Conservation (phyloP, 2,888 invertebrate genomes). For the Spisula subtruncata region DNA sequence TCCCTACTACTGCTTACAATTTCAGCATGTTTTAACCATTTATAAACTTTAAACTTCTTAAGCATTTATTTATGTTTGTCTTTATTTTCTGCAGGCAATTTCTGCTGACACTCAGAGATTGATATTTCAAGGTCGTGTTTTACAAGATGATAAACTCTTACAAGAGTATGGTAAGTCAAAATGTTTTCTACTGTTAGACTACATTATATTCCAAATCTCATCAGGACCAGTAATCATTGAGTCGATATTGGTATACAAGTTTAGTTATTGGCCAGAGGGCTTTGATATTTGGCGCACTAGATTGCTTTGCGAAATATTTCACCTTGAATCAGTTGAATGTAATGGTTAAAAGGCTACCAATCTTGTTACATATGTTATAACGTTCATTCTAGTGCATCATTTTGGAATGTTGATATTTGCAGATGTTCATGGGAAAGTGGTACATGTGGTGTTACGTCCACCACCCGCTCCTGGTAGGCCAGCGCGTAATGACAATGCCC, state of each 20-base stretch:
- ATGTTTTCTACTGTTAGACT: too few species aligned
- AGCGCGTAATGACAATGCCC: conserved; percentile 48
- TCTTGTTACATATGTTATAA: too few species aligned
- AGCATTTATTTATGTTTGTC: neutral
- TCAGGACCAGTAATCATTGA: too few species aligned
- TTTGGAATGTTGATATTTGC: conserved; percentile 42
- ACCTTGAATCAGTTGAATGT: too few species aligned
- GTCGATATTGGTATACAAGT: too few species aligned
- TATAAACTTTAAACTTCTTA: neutral
- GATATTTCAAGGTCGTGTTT: conserved; percentile 97
- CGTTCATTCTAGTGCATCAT: too few species aligned
- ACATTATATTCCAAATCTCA: too few species aligned
- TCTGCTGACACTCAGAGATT: conserved; percentile 94
- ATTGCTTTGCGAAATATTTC: too few species aligned
- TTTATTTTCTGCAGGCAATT: conserved; percentile 88
- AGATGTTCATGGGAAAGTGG: conserved; percentile 96
- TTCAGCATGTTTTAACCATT: neutral
- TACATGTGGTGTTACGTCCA: conserved; percentile 96
- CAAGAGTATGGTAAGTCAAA: conserved; percentile 91
- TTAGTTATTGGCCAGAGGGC: too few species aligned
- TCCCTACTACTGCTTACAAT: neutral
- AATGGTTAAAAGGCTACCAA: too few species aligned
- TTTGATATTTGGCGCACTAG: too few species aligned
- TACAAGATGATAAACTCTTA: conserved; percentile 95
- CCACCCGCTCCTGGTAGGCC: conserved; percentile 90